These are phyloP conservation scores for Argentina silus DNA, from an alignment of 2,797 vertebrate genomes.

Conservation along the genomic window DNA sequence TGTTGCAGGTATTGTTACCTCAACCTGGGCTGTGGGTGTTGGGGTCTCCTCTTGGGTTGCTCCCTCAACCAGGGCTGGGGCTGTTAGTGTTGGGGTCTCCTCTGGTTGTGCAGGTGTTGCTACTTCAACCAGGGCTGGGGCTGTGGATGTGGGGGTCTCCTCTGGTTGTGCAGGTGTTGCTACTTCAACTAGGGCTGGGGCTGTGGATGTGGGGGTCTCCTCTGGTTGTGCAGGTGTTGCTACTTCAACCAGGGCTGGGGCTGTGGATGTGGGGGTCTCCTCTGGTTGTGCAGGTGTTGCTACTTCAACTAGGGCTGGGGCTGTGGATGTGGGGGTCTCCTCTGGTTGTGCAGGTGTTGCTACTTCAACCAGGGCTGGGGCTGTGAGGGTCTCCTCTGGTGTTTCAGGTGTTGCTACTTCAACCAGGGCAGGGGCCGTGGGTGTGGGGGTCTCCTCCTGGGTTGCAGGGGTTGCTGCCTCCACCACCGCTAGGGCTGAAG, in stretches of 20 bases:
- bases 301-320: background rate
- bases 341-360: background rate
- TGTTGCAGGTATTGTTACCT: background rate
- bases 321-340: background rate
- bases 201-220: no score
- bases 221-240: no score
- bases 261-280: no score
- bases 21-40: background rate
- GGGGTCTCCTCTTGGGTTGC: constrained; percentile 11
- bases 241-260: no score
- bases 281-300: no score
- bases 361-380: background rate
- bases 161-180: background rate
- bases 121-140: background rate
- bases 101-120: background rate
- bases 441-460: no score
- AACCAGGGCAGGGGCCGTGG: background rate
- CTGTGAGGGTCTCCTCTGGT: background rate
- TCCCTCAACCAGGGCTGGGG: background rate
- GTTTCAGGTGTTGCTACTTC: background rate
- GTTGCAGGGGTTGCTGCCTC: background rate
- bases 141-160: background rate
- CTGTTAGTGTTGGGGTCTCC: background rate
- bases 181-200: background rate
- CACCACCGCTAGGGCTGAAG: background rate